Percentiles rank a stretch among this genome's conserved stretches.
These are phyloP conservation scores for Seriola quinqueradiata DNA, from an alignment of 2,113 vertebrate genomes.

Conservation along the genomic window DNA sequence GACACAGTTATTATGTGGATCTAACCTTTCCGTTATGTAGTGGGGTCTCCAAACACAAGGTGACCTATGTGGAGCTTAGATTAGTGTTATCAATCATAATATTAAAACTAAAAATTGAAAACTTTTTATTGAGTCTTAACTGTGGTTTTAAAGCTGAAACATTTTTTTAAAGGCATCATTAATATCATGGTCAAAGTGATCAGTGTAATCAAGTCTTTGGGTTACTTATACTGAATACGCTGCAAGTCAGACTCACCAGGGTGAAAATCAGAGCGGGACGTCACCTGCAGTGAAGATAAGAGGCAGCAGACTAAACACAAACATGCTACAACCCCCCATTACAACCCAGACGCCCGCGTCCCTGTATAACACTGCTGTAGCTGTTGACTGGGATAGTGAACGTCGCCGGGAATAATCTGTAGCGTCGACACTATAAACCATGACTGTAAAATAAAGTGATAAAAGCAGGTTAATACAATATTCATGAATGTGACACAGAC, in stretches of 20 bases:
- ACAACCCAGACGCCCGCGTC: slow-evolving; percentile 14
- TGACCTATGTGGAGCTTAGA: background rate
- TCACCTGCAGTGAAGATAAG: slow-evolving; percentile 13
- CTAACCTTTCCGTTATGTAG: too few species aligned
- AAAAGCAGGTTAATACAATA: too few species aligned
- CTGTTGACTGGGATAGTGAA: background rate
- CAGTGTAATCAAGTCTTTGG: background rate
- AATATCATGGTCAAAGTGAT: background rate
- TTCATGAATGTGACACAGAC: too few species aligned
- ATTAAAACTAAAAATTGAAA: background rate
- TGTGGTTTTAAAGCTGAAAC: too few species aligned
- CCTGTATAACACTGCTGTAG: background rate
- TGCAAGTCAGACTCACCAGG: background rate
- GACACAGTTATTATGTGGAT: too few species aligned
- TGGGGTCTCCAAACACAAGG: background rate
- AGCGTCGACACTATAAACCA: too few species aligned
- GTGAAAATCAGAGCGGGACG: background rate
- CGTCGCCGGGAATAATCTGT: too few species aligned
- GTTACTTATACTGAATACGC: background rate
- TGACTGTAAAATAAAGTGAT: too few species aligned
- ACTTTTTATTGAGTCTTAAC: background rate
- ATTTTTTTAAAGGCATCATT: background rate
- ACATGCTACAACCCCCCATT: slow-evolving; percentile 1
- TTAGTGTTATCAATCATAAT: background rate
- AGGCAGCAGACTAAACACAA: slow-evolving; percentile 40